Percentiles rank a stretch among this genome's conserved stretches.
phyloP scores from a whole-genome alignment of 2,113 vertebrate genomes.

The Dasyornis broadbenti region DNA sequence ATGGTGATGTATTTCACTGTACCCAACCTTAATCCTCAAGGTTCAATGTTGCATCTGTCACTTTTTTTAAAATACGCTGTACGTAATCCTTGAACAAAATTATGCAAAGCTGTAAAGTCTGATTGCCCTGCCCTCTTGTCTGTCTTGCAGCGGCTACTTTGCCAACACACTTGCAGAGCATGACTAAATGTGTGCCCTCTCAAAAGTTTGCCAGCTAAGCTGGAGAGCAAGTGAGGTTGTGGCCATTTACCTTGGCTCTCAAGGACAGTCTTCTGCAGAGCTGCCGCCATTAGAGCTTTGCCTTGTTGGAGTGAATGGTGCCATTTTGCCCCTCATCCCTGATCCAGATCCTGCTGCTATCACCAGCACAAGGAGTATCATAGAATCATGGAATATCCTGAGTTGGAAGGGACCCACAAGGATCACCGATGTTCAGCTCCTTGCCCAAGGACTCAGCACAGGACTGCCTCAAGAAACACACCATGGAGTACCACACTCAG shows the following conservation, averaged over 20 bases:
- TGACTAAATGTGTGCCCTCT: neutral
- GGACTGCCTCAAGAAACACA: neutral
- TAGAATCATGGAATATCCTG: neutral
- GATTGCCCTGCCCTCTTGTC: neutral
- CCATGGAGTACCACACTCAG: accelerated
- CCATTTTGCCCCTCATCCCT: neutral
- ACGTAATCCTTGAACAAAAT: neutral
- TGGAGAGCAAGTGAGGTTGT: neutral
- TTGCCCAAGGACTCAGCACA: no score
- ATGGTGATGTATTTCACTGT: neutral
- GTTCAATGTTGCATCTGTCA: neutral
- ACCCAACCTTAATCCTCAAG: neutral
- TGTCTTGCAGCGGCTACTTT: neutral
- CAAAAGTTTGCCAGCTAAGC: neutral
- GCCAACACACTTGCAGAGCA: neutral
- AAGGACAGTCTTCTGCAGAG: neutral
- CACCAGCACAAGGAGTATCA: neutral
- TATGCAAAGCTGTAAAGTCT: neutral
- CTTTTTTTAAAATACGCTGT: neutral
- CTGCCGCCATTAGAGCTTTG: neutral
- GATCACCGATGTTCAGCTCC: neutral
- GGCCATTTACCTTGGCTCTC: neutral
- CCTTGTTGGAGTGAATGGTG: neutral
- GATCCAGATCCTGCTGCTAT: neutral
- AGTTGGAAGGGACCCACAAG: neutral